Evolutionary conservation across 1,140 invertebrate species (phyloP).

Genomic region (Drosophila bocki): DNA sequence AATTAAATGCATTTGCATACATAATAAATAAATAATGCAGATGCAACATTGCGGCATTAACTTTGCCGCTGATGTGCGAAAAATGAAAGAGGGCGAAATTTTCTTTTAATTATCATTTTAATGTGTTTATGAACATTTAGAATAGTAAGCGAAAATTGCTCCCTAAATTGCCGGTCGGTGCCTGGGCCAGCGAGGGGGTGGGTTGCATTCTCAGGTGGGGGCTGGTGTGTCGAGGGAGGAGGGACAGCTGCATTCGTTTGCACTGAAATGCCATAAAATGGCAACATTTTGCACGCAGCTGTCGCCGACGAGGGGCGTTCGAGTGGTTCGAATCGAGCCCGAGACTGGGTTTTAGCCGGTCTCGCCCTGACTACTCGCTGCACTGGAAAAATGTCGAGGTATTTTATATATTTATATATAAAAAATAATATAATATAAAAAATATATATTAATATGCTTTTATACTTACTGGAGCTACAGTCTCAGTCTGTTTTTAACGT

Average conservation of each 20-base stretch:
- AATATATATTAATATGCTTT: too few relatives aligned
- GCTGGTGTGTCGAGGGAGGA: slow-evolving; percentile 6
- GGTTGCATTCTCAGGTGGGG: slow-evolving; percentile 18
- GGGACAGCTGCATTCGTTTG: slow-evolving; percentile 60
- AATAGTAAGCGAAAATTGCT: slow-evolving; percentile 76
- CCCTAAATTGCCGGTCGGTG: slow-evolving; percentile 52
- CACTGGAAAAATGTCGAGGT: slow-evolving; percentile 3
- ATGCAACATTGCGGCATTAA: slow-evolving; percentile 60
- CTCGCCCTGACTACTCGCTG: background rate
- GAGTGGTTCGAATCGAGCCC: slow-evolving; percentile 26
- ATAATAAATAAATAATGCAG: slow-evolving; percentile 83
- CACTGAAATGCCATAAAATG: slow-evolving; percentile 55
- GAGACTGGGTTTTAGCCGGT: slow-evolving; percentile 18
- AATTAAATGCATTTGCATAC: slow-evolving; percentile 84
- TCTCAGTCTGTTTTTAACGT: too few relatives aligned
- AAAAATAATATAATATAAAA: too few relatives aligned
- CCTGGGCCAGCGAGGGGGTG: background rate
- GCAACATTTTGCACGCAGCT: slow-evolving; percentile 65
- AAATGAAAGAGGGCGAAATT: slow-evolving; percentile 52
- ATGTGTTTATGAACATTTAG: slow-evolving; percentile 82
- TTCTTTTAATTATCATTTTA: slow-evolving; percentile 83
- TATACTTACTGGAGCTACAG: too few relatives aligned
- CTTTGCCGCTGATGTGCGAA: slow-evolving; percentile 51
- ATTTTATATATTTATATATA: background rate
- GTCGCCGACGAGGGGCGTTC: slow-evolving; percentile 37